A percentile compares a stretch with the other conserved stretches of the same genome.
Evolutionary conservation across 2,797 vertebrate species (phyloP).

Genomic region (Ceryle rudis): DNA sequence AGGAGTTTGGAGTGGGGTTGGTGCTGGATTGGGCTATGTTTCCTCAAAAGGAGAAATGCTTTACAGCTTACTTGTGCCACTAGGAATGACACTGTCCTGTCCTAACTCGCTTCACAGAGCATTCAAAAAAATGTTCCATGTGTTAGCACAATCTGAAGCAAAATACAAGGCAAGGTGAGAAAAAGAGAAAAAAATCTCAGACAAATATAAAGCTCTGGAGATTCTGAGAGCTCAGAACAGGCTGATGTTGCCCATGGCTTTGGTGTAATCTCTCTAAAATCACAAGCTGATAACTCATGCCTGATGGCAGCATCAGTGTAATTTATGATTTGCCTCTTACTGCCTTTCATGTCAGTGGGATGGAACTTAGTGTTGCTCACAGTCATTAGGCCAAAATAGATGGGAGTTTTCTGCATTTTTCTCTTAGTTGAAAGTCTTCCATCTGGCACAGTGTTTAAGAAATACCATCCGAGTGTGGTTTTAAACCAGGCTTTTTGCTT

Average conservation of each 20-base stretch:
- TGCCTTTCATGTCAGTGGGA: not conserved
- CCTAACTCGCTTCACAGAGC: not conserved
- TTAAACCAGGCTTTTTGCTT: not conserved
- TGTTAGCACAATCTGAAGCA: not conserved
- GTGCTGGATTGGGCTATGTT: not conserved
- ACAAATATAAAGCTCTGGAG: not conserved
- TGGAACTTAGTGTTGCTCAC: not conserved
- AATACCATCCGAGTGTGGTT: not conserved
- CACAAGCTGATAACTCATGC: not conserved
- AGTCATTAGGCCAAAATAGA: not conserved
- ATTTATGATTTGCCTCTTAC: conserved; percentile 25
- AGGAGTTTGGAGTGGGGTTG: not conserved
- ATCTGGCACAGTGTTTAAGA: not conserved
- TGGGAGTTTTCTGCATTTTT: conserved; percentile 34
- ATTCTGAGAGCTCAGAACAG: not conserved
- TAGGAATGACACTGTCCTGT: not conserved
- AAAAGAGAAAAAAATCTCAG: not conserved
- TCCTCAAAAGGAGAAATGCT: not conserved
- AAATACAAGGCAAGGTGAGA: not conserved
- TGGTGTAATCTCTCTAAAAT: not conserved
- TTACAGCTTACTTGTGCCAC: not conserved
- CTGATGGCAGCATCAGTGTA: not conserved
- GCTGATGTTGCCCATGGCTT: not conserved
- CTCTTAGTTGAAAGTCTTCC: conserved; percentile 7
- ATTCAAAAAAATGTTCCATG: not conserved